phyloP scores from a whole-genome alignment of 2,888 invertebrate species.

The Pecten maximus region DNA sequence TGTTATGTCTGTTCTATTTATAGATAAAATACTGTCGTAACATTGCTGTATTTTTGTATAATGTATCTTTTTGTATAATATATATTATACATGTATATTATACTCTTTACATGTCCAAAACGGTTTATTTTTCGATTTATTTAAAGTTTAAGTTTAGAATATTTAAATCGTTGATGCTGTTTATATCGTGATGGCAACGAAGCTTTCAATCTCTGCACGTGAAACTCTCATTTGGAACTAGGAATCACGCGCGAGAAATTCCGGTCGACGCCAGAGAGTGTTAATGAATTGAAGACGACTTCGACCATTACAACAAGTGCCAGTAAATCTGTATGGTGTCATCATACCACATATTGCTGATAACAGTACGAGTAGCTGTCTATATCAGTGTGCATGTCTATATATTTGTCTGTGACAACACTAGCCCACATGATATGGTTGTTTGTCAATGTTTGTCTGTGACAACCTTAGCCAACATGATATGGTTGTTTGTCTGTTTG shows the following conservation, averaged over 20 bases:
- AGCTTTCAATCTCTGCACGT: constrained; percentile 10
- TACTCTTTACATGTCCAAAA: background rate
- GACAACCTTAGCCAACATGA: too few species aligned
- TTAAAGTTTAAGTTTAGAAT: background rate
- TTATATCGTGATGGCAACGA: background rate
- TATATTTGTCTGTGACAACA: background rate
- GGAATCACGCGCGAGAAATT: constrained; percentile 25
- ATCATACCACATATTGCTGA: background rate
- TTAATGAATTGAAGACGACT: constrained; percentile 21
- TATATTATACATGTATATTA: too few species aligned
- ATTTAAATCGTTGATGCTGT: background rate
- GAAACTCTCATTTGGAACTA: background rate
- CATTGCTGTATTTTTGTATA: too few species aligned
- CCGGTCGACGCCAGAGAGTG: constrained; percentile 3
- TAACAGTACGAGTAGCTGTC: background rate
- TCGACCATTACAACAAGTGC: background rate
- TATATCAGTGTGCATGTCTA: background rate
- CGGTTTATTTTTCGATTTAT: background rate
- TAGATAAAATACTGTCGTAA: background rate
- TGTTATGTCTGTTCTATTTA: too few species aligned
- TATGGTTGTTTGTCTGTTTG: too few species aligned
- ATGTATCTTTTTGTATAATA: too few species aligned
- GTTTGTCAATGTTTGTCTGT: too few species aligned
- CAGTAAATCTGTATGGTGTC: background rate
- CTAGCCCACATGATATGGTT: background rate